Conservation (phyloP, 2,113 vertebrate genomes). For the Pampusana beccarii region DNA sequence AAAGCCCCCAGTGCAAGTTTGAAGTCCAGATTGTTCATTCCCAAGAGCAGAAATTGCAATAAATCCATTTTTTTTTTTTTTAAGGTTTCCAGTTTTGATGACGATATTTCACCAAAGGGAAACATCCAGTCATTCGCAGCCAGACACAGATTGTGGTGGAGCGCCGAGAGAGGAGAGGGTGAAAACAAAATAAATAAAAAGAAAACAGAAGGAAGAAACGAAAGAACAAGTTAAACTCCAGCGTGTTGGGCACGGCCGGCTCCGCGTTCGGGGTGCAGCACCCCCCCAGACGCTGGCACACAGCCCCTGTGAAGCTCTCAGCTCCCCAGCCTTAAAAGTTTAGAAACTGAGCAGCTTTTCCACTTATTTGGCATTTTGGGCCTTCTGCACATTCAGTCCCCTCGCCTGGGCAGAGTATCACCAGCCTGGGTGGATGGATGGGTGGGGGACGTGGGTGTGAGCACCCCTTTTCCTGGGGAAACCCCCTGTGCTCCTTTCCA, state of each 20-base stretch:
- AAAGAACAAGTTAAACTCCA: slow-evolving; percentile 23
- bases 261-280: background rate
- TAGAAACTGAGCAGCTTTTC: background rate
- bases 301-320: background rate
- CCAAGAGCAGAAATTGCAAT: background rate
- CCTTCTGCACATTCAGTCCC: background rate
- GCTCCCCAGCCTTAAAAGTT: background rate
- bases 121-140: background rate
- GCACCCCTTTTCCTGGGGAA: background rate
- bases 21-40: slow-evolving; percentile 13
- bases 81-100: background rate
- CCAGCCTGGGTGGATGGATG: background rate
- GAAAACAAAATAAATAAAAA: slow-evolving; percentile 23
- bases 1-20: slow-evolving; percentile 4
- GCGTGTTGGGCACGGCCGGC: rapidly evolving
- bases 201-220: slow-evolving; percentile 51
- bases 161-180: background rate
- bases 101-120: slow-evolving; percentile 9
- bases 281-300: rapidly evolving
- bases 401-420: rapidly evolving
- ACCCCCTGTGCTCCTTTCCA: background rate
- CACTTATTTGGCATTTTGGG: background rate
- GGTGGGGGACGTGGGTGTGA: background rate
- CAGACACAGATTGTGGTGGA: background rate
- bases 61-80: background rate